Base-by-base conservation (phyloP, 2,888 invertebrate genomes). In the Melanargia galathea region DNA sequence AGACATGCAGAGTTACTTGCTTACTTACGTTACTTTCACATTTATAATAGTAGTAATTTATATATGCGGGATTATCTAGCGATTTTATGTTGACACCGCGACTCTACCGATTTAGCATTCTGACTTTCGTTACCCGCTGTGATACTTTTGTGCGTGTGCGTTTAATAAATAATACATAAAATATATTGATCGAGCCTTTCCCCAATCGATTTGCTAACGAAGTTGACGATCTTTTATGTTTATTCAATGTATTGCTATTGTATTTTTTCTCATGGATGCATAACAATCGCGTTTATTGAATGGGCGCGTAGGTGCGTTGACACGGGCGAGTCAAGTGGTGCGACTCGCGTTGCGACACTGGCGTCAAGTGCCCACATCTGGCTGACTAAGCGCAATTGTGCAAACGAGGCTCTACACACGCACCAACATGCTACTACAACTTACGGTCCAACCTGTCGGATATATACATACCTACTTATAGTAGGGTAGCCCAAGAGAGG, bases 271-370 rank as follows among this genome's bases (percentile, higher is more conserved):
- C 16, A 30, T 63, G 24, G 60, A 63, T 46, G 45, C 46, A 59
- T 18, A 24, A 67, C 62, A 65, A 60, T 65, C 59, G 59, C n/a
- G 20, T 26, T 45, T 54, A 59, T 43, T 54, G 54, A 58, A 16
- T 60, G 45, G 51, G 56, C 18, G 66, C 75, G 86, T 84, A 75
- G 84, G 84, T 70, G 82, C 75, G 71, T 78, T 82, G 80, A 83
- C 81, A 81, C 79, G 70, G 75, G 73, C 79, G 72, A 82, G 86
- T 84, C 86, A 84, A 87, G 86, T 84, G 85, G 77, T 74, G 73
- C 67, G 69, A 58, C 56, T 51, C 43, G 65, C 30, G 63, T 71
- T 74, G 58, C 71, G 63, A 72, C 71, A 73, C 69, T 63, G 43
- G 65, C 56, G 61, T 59, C 67, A 62, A 70, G 67, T 71, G 69